Conservation (phyloP, 2,888 invertebrate species). For the Chymomyza fuscimana region DNA sequence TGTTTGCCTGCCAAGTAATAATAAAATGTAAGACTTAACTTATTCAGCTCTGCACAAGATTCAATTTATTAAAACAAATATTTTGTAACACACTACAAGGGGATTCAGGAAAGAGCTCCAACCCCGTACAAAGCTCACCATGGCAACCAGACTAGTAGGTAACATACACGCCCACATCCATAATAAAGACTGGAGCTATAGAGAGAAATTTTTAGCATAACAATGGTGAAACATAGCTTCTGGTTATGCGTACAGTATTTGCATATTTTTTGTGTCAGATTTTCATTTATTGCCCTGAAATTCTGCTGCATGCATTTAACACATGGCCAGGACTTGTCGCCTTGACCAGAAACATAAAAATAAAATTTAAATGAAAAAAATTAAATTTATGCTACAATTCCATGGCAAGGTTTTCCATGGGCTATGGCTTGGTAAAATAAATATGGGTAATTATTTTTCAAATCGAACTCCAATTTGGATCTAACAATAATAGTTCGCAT, state of each 20-base stretch:
- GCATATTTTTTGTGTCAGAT: conserved; percentile 55
- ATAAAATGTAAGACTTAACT: background rate
- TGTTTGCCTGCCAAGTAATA: background rate
- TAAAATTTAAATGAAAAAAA: conserved; percentile 43
- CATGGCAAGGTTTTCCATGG: background rate
- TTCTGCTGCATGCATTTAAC: conserved; percentile 52
- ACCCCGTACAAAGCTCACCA: background rate
- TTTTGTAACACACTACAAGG: background rate
- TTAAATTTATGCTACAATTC: conserved; percentile 54
- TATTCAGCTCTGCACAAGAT: background rate
- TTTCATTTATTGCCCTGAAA: conserved; percentile 54
- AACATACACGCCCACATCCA: background rate
- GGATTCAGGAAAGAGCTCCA: background rate
- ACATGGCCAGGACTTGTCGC: conserved; percentile 38
- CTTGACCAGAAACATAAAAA: background rate
- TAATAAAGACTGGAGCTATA: conserved; percentile 51
- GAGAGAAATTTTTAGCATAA: conserved; percentile 53
- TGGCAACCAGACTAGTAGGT: background rate
- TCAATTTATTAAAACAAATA: background rate
- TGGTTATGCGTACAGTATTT: conserved; percentile 29
- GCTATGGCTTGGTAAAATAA: too few species aligned
- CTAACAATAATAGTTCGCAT: too few species aligned
- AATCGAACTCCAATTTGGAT: too few species aligned
- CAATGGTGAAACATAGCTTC: conserved; percentile 33
- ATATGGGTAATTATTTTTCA: too few species aligned